A percentile compares a stretch with the other conserved stretches of the same genome.
phyloP scores from a whole-genome alignment of 2,888 invertebrate genomes.

The Habroteleia sp. region DNA sequence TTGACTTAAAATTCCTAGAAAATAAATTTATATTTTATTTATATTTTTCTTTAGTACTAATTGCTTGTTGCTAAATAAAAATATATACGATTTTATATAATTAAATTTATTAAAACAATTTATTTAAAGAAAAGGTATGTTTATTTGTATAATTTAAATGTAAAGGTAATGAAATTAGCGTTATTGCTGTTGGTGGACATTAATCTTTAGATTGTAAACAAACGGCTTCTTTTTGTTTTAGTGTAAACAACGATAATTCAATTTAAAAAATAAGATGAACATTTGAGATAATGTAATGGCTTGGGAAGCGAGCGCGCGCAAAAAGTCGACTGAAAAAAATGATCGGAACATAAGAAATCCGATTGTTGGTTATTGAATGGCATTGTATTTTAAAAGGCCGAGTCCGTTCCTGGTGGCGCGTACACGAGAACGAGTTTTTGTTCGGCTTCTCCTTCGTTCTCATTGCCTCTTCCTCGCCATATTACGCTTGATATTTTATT shows the following conservation, averaged over 20 bases:
- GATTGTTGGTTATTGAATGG: conserved; percentile 61
- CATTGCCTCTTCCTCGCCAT: conserved; percentile 66
- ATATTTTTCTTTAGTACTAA: too few species aligned
- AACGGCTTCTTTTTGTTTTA: conserved; percentile 9
- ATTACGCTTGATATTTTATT: conserved; percentile 66
- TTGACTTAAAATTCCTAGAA: too few species aligned
- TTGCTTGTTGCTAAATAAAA: too few species aligned
- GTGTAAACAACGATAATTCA: conserved; percentile 40
- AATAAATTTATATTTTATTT: too few species aligned
- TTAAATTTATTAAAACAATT: too few species aligned
- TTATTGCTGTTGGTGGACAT: conserved; percentile 29
- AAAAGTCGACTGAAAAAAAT: conserved; percentile 45
- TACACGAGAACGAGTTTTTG: conserved; percentile 70
- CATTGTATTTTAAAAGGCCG: conserved; percentile 64
- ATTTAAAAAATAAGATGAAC: conserved; percentile 44
- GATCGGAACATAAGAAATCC: conserved; percentile 59
- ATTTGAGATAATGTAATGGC: conserved; percentile 52
- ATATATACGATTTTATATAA: too few species aligned
- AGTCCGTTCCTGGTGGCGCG: conserved; percentile 64
- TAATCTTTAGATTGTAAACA: conserved; percentile 7
- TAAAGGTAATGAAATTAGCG: too few species aligned
- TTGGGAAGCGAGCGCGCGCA: conserved; percentile 33
- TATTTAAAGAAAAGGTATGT: too few species aligned
- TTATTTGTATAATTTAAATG: too few species aligned
- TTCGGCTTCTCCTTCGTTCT: conserved; percentile 68